phyloP scores from a whole-genome alignment of 2,113 vertebrate genomes.

The Bos taurus region ARS-UCD2.0 NC_037329.1:115855001-115855500 shows the following conservation, averaged over 20 bases:
- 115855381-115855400: neutral
- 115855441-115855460: neutral
- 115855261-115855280: neutral
- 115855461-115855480: rapidly evolving
- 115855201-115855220: rapidly evolving
- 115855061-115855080: no score
- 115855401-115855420: neutral
- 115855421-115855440: rapidly evolving
- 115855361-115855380: neutral
- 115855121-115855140: no score
- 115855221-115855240: neutral
- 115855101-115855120: neutral
- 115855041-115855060: neutral
- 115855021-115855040: neutral
- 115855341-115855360: neutral
- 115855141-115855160: neutral
- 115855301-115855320: neutral
- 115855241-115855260: neutral
- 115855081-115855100: neutral
- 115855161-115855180: neutral
- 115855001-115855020: neutral
- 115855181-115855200: neutral
- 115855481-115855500: neutral
- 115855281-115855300: neutral
- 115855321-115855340: neutral